phyloP scores from a whole-genome alignment of 1,140 invertebrate species.

The Drosophila arizonae region DNA sequence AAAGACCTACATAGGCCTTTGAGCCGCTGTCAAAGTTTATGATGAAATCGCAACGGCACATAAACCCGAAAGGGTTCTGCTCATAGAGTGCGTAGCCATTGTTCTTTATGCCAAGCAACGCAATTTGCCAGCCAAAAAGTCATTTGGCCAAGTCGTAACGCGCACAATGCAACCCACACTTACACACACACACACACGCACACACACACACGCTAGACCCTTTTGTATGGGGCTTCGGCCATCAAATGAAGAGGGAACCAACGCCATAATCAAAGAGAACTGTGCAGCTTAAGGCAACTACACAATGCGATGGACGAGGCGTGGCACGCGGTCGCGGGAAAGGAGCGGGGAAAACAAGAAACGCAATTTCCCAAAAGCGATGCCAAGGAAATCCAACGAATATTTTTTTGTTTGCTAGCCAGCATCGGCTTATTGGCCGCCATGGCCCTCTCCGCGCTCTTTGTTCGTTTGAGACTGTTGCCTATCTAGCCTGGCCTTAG shows the following conservation, averaged over 20 bases:
- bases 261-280: constrained; percentile 39
- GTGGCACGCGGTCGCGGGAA: neutral
- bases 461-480: constrained; percentile 13
- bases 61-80: constrained; percentile 6
- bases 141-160: constrained; percentile 47
- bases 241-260: neutral
- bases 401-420: constrained; percentile 19
- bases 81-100: constrained; percentile 21
- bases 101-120: constrained; percentile 24
- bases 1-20: neutral
- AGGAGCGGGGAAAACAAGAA: constrained; percentile 7
- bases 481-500: constrained; percentile 2
- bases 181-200: neutral
- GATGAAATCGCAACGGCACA: constrained; percentile 14
- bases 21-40: constrained; percentile 18
- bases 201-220: constrained; percentile 15
- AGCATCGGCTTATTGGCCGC: constrained; percentile 39
- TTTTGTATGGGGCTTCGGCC: constrained; percentile 15
- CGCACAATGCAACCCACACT: constrained; percentile 40
- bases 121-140: constrained; percentile 43
- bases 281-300: constrained; percentile 48
- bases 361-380: constrained; percentile 46
- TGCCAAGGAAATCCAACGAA: constrained; percentile 44
- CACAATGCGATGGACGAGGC: constrained; percentile 8
- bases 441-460: neutral